Percentiles rank a stretch among this genome's conserved stretches.
phyloP scores from a whole-genome alignment of 2,113 vertebrate species.

The Phylloscopus whistleri region DNA sequence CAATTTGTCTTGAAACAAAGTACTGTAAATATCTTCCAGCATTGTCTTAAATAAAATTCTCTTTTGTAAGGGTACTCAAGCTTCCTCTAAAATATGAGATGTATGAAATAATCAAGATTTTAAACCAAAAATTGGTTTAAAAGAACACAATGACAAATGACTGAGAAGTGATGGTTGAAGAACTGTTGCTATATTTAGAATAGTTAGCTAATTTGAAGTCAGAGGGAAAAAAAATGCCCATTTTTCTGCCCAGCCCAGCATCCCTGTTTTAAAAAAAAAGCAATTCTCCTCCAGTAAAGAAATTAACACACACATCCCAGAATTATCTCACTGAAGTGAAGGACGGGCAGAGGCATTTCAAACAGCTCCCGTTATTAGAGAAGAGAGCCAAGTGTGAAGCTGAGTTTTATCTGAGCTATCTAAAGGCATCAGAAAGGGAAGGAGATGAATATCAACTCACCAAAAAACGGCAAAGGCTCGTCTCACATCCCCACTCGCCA shows the following conservation, averaged over 20 bases:
- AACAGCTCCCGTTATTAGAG: neutral
- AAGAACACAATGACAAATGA: neutral
- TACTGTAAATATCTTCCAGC: neutral
- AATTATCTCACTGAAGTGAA: neutral
- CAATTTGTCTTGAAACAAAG: neutral
- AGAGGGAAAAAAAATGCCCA: neutral
- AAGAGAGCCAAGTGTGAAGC: neutral
- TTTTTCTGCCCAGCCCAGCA: neutral
- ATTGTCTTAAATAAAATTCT: neutral
- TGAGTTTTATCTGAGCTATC: neutral
- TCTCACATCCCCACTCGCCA: slow-evolving; percentile 6
- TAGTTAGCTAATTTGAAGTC: neutral
- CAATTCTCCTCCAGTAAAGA: neutral
- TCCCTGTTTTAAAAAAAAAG: neutral
- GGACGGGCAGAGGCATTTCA: neutral
- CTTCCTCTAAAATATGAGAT: neutral
- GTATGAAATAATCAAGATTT: neutral
- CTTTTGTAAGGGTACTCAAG: neutral
- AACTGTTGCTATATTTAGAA: slow-evolving; percentile 20
- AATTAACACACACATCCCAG: neutral
- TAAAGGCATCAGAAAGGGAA: slow-evolving; percentile 1
- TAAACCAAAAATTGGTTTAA: neutral
- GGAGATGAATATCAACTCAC: slow-evolving; percentile 59
- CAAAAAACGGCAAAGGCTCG: slow-evolving; percentile 36
- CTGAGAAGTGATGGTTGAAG: neutral